Conservation (phyloP, 2,888 invertebrate species). For the Balanococcus diminutus region DNA sequence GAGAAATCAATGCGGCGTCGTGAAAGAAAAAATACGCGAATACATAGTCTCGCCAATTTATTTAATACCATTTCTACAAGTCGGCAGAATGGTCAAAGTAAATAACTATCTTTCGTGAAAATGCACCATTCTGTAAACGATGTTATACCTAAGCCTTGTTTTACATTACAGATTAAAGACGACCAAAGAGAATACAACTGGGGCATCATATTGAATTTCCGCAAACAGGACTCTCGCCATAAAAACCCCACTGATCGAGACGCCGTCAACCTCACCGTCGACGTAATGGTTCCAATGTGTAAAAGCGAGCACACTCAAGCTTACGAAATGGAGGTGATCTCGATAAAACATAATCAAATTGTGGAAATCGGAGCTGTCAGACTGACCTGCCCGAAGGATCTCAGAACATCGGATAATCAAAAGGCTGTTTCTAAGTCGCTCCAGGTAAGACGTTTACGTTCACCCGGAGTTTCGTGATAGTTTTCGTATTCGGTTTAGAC, state of each 20-base stretch:
- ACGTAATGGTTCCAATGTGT: conserved; percentile 36
- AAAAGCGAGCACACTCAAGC: not conserved
- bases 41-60: conserved; percentile 86
- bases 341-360: conserved; percentile 81
- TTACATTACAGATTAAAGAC: conserved; percentile 72
- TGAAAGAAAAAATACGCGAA: conserved; percentile 76
- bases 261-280: conserved; percentile 20
- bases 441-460: conserved; percentile 61
- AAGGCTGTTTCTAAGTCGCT: conserved; percentile 84
- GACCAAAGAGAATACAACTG: conserved; percentile 90
- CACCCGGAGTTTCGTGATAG: not conserved
- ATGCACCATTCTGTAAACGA: not conserved
- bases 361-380: conserved; percentile 87
- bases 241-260: not conserved
- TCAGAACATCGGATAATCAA: conserved; percentile 82
- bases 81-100: conserved; percentile 91
- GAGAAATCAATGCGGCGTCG: conserved; percentile 76
- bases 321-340: conserved; percentile 79
- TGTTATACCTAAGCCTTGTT: not conserved
- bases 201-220: conserved; percentile 94
- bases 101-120: conserved; percentile 56
- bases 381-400: conserved; percentile 87
- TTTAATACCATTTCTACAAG: conserved; percentile 90
- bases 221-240: conserved; percentile 79
- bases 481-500: not conserved